Conservation (phyloP, 1,140 invertebrate species). For the Danaus plexippus region DNA sequence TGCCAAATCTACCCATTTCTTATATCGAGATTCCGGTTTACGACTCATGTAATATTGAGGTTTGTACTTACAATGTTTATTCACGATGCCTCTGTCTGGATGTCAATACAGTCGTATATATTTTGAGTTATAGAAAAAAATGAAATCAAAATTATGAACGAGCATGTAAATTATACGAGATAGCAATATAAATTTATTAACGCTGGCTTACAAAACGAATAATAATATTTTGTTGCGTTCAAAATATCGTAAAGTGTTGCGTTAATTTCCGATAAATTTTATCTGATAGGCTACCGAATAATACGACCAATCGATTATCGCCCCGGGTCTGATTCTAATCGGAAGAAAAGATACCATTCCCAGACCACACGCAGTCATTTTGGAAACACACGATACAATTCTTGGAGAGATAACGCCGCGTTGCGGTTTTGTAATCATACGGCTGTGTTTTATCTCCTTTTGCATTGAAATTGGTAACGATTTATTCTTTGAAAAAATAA, state of each 20-base stretch:
- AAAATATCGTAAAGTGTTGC: constrained; percentile 8
- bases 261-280: constrained; percentile 40
- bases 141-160: no score
- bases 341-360: constrained; percentile 26
- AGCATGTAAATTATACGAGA: no score
- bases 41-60: constrained; percentile 22
- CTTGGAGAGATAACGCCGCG: no score
- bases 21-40: constrained; percentile 22
- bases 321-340: constrained; percentile 42
- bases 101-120: no score
- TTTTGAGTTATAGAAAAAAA: no score
- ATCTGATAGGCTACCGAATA: constrained; percentile 41
- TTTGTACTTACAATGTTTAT: not conserved
- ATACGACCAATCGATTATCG: constrained; percentile 45
- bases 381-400: constrained; percentile 12
- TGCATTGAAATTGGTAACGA: no score
- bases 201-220: no score
- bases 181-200: no score
- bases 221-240: not conserved
- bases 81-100: no score
- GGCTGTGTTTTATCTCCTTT: not conserved
- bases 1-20: constrained; percentile 21
- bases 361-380: constrained; percentile 42
- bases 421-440: constrained; percentile 12
- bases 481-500: no score